Base-by-base conservation (phyloP, 2,888 invertebrate species). In the Frankliniella fusca region DNA sequence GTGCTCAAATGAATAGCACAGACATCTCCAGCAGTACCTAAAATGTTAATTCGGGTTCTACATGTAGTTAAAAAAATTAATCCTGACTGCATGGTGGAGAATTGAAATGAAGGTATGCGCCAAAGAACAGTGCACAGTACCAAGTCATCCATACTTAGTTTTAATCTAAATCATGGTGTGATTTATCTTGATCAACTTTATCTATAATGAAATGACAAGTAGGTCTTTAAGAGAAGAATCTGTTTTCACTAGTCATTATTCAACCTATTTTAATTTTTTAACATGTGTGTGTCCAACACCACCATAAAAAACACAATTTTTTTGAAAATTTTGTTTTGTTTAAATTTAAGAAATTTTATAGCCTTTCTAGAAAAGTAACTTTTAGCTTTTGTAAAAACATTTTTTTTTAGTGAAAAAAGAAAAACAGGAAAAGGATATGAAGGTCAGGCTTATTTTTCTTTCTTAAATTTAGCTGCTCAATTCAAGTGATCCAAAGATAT, bases 1-100 rank as follows among this genome's bases (percentile, higher is more conserved):
- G 81, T 70, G 81, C 48, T 8, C 80, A 82, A 23, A 49, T 82
- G 20, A 79, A 70, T 8, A 82, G 82, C 27, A 82, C 82, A 18
- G 82, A 82, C 54, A 82, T 80, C 80, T 82, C 82, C 7, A 81
- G 70, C 48, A 80, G 80, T 48, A 82, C 80, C 12, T 81, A 81
- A 81, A 48, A 38, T 3, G 38, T 5, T 38, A 3, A 38, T 38
- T 5, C 38, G 2, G 5, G 38, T 3, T 38, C 5, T 38, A 38
- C 5, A 38, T 38, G 38, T 38, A 38, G 38, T 38, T 3, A 38
- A 38, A 38, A 38, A 38, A 38, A 5, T 3, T 38, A 38, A 80
- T 80, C n/a, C 0, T 48, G 18, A 80, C 15, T 18, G 80, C 80
- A 81, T 61, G 20, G 65, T 76, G 48, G 54, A 2, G 20, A 49